A percentile compares a stretch with the other conserved stretches of the same genome.
phyloP scores from a whole-genome alignment of 2,888 invertebrate genomes.

The Oeneis ivallda region DNA sequence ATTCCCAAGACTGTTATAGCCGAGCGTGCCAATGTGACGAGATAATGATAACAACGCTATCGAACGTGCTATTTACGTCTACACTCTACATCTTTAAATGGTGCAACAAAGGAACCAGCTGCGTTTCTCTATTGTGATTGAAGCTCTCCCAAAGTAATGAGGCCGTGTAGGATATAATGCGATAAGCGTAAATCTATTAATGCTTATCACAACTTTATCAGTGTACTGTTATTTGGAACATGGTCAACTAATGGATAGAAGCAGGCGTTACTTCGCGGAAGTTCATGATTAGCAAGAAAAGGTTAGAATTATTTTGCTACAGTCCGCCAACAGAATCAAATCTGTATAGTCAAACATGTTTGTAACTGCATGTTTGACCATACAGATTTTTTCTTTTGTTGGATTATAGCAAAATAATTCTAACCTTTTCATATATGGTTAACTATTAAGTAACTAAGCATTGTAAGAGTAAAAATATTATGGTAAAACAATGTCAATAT shows the following conservation, averaged over 20 bases:
- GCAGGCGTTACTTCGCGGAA: too few species aligned
- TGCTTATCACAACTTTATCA: too few species aligned
- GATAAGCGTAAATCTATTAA: neutral
- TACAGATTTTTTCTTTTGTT: too few species aligned
- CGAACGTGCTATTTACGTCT: neutral
- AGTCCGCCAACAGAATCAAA: too few species aligned
- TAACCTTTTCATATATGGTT: too few species aligned
- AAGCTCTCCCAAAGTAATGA: neutral
- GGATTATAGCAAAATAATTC: too few species aligned
- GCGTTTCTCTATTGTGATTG: neutral
- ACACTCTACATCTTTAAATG: neutral
- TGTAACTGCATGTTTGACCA: too few species aligned
- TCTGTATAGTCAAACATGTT: too few species aligned
- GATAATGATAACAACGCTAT: slow-evolving; percentile 7
- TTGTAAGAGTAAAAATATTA: neutral
- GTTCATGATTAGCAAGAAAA: too few species aligned
- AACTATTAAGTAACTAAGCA: too few species aligned
- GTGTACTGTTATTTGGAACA: neutral
- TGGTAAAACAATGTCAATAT: neutral
- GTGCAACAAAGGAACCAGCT: neutral
- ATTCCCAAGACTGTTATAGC: slow-evolving; percentile 1
- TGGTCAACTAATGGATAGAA: too few species aligned
- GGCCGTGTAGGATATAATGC: neutral
- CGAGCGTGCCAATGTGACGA: neutral
- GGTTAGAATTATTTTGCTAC: too few species aligned